Conservation (phyloP, 2,797 vertebrate species). For the Brachymystax lenok region DNA sequence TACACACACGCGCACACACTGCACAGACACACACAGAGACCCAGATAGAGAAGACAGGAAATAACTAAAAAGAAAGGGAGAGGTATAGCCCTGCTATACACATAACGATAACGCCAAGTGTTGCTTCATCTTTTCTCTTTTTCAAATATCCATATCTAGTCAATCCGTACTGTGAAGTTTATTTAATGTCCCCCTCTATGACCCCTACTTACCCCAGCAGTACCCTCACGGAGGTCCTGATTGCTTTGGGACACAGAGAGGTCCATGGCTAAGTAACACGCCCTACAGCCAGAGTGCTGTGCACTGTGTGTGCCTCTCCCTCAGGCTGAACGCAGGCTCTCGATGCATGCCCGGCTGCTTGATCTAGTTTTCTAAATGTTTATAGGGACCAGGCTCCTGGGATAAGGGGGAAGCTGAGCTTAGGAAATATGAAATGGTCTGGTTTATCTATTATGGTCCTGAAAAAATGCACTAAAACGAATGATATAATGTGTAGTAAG, state of each 20-base stretch:
- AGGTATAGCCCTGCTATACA: not conserved
- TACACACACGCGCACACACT: not conserved
- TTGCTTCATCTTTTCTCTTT: not conserved
- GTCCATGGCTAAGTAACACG: constrained; percentile 2
- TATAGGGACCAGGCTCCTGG: constrained; percentile 33
- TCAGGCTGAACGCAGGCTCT: constrained; percentile 17
- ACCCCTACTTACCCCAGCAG: not conserved
- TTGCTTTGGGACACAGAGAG: not conserved
- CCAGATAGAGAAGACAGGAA: not conserved
- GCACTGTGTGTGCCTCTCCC: constrained; percentile 31
- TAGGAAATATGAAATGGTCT: constrained; percentile 45
- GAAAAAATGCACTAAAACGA: constrained; percentile 44
- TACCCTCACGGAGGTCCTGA: not conserved
- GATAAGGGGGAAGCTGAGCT: constrained; percentile 41
- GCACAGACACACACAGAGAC: not conserved
- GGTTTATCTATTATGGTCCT: constrained; percentile 32
- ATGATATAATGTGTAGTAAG: constrained; percentile 32
- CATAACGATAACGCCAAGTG: not conserved
- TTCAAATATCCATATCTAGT: not conserved
- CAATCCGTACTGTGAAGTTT: not conserved
- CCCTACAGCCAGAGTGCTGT: constrained; percentile 23
- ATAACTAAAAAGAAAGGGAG: constrained; percentile 2
- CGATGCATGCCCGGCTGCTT: constrained; percentile 48
- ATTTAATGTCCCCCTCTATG: not conserved
- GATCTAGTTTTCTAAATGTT: constrained; percentile 55